Conservation (phyloP, 1,140 invertebrate species). For the Drosophila albomicans region DNA sequence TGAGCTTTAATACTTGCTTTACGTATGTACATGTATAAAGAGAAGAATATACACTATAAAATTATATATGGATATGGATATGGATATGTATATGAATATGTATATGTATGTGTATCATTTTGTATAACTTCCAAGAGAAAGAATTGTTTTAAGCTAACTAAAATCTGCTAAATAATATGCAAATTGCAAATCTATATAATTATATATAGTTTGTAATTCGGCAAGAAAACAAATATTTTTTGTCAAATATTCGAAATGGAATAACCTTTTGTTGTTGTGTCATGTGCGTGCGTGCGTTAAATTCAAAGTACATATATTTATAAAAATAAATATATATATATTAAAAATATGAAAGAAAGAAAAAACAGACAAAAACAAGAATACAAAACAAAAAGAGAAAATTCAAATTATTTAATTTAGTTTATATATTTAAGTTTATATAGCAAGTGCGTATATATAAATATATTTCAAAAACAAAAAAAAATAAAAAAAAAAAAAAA, state of each 20-base stretch:
- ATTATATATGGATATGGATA: slow-evolving; percentile 25
- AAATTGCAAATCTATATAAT: slow-evolving; percentile 23
- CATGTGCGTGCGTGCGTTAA: slow-evolving; percentile 71
- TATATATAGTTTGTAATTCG: slow-evolving; percentile 37
- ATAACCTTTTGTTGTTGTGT: slow-evolving; percentile 69
- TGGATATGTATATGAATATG: slow-evolving; percentile 15
- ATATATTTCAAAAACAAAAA: slow-evolving; percentile 36
- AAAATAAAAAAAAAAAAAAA: slow-evolving; percentile 42
- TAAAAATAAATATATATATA: slow-evolving; percentile 46
- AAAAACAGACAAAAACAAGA: slow-evolving; percentile 43
- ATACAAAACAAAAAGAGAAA: slow-evolving; percentile 54
- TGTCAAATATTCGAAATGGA: slow-evolving; percentile 36
- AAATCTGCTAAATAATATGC: slow-evolving; percentile 15
- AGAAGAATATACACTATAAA: slow-evolving; percentile 19
- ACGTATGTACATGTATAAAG: slow-evolving; percentile 22
- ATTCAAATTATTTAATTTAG: slow-evolving; percentile 82
- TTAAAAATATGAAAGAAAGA: slow-evolving; percentile 50
- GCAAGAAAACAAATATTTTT: slow-evolving; percentile 18
- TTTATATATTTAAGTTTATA: slow-evolving; percentile 80
- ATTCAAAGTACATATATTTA: slow-evolving; percentile 53
- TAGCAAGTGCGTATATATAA: slow-evolving; percentile 65
- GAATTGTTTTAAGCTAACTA: slow-evolving; percentile 34
- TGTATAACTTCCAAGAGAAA: slow-evolving; percentile 32
- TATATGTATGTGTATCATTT: slow-evolving; percentile 30
- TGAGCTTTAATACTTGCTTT: slow-evolving; percentile 41